These are phyloP conservation scores for Sphaerophoria rueppellii DNA, from an alignment of 2,888 invertebrate genomes.

Conservation along the genomic window DNA sequence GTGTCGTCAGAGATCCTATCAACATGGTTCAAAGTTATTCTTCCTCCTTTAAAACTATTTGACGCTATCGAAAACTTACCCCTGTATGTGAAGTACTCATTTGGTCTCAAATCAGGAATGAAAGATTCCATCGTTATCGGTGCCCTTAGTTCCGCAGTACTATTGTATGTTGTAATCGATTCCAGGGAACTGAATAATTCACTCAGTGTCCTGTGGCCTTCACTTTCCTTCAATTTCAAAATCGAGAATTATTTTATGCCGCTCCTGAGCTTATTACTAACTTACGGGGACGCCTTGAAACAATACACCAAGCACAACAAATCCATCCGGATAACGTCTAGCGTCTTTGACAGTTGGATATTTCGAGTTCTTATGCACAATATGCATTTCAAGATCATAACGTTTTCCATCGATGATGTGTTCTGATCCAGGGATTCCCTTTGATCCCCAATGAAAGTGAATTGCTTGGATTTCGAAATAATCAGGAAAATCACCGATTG, in stretches of 20 bases:
- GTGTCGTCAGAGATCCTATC: slow-evolving; percentile 88
- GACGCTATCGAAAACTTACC: slow-evolving; percentile 69
- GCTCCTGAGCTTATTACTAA: neutral
- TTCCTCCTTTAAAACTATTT: neutral
- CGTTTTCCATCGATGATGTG: slow-evolving; percentile 81
- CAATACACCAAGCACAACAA: slow-evolving; percentile 86
- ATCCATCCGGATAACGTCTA: slow-evolving; percentile 83
- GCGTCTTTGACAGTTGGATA: slow-evolving; percentile 84
- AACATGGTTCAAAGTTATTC: slow-evolving; percentile 1
- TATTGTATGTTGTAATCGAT: slow-evolving; percentile 75
- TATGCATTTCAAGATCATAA: slow-evolving; percentile 86
- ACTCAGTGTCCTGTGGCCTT: slow-evolving; percentile 75
- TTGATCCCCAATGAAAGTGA: slow-evolving; percentile 88
- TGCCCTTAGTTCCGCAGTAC: slow-evolving; percentile 74
- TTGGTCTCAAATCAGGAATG: slow-evolving; percentile 76
- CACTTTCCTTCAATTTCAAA: slow-evolving; percentile 44
- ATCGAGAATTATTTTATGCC: neutral
- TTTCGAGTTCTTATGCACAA: slow-evolving; percentile 86
- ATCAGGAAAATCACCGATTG: slow-evolving; percentile 75
- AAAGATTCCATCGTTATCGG: slow-evolving; percentile 77
- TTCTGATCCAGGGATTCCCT: slow-evolving; percentile 86
- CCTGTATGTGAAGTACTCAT: slow-evolving; percentile 78
- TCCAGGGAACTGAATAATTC: slow-evolving; percentile 76
- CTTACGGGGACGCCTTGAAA: slow-evolving; percentile 83
- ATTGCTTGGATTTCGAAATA: slow-evolving; percentile 77